Conservation (phyloP, 2,888 invertebrate genomes). For the Troilus luridus region DNA sequence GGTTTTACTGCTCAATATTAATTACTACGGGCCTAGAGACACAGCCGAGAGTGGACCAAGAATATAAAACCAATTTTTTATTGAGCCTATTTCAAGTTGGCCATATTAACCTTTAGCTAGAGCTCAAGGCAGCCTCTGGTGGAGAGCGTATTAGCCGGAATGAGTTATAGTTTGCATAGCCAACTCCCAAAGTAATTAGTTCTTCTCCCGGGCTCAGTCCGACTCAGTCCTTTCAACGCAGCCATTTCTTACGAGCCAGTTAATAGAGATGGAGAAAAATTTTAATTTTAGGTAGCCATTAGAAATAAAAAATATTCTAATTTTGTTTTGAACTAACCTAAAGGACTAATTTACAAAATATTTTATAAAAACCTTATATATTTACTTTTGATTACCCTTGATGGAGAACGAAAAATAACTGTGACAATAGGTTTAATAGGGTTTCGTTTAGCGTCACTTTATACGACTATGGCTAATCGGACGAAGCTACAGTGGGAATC, state of each 20-base stretch:
- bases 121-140: not conserved
- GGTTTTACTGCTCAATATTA: not conserved
- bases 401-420: no score
- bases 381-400: no score
- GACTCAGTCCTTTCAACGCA: not conserved
- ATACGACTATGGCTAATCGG: no score
- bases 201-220: not conserved
- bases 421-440: no score
- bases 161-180: conserved; percentile 21
- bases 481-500: no score
- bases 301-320: not conserved
- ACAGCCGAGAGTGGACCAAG: not conserved
- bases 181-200: not conserved
- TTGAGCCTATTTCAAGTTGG: not conserved
- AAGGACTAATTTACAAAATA: no score
- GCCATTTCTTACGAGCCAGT: not conserved
- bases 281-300: not conserved
- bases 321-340: no score
- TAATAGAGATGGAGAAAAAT: not conserved
- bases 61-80: conserved; percentile 11
- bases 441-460: no score
- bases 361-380: no score
- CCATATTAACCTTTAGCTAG: conserved; percentile 9
- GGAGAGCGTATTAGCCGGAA: not conserved
- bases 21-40: not conserved